These are phyloP conservation scores for Brachionichthys hirsutus DNA, from an alignment of 2,113 vertebrate species.

Conservation along the genomic window DNA sequence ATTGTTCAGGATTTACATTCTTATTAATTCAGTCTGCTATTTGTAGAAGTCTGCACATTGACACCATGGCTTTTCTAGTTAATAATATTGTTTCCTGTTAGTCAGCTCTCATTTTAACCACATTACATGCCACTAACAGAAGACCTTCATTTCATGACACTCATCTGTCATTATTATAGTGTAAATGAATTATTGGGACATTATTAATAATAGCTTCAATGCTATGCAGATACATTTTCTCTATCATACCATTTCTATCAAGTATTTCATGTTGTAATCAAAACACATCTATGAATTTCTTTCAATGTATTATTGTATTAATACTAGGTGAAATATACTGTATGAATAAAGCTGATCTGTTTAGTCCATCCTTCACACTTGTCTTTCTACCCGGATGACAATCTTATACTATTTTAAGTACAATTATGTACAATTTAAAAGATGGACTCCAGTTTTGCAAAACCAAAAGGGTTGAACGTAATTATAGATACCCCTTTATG, in stretches of 20 bases:
- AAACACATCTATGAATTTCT: not conserved
- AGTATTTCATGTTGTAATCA: too few species aligned
- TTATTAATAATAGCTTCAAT: not conserved
- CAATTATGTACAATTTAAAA: constrained; percentile 42
- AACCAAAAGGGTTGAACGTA: constrained; percentile 24
- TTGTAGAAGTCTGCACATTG: not conserved
- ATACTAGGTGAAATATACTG: constrained; percentile 4
- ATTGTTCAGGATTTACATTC: too few species aligned
- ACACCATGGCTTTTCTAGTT: not conserved
- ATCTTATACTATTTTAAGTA: constrained; percentile 18
- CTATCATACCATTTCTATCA: constrained; percentile 3
- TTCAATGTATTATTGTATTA: constrained; percentile 6
- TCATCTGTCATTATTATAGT: too few species aligned
- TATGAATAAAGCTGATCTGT: constrained; percentile 44
- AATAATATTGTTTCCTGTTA: not conserved
- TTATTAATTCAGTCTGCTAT: not conserved
- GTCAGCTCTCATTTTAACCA: not conserved
- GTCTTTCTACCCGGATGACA: constrained; percentile 8
- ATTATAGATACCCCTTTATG: constrained; percentile 30
- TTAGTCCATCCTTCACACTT: constrained; percentile 1
- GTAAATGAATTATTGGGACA: not conserved
- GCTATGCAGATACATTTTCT: not conserved
- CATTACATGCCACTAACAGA: not conserved
- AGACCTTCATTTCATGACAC: too few species aligned
- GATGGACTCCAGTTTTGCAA: constrained; percentile 29